Evolutionary conservation across 2,797 vertebrate species (phyloP), one percentile per base, ranked within the genome.

Genomic region (Scarus forsteni): DNA sequence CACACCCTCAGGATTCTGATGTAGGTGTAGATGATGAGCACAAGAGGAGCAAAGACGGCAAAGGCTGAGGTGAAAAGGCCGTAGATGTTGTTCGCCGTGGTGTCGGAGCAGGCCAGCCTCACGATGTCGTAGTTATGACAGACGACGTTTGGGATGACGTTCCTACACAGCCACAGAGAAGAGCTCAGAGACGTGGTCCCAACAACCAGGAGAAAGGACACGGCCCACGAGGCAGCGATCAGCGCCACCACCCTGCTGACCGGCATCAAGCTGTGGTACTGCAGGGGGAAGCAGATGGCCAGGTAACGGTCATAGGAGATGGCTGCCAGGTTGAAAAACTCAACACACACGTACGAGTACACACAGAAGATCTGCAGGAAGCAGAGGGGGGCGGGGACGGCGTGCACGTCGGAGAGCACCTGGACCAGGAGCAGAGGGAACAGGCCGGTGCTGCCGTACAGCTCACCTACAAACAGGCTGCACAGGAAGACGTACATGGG

Each of bases 291-390:
- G 61, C 89, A 90, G 11, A 91, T 90, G 2, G 89, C 85, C 3
- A 87, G 43, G 36, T 91, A 92, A 3, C 89, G 73, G 80, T 93
- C 90, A 10, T 90, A 91, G 3, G 87, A 84, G 87, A 92, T 92
- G 6, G 84, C 5, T 5, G 84, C 80, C 40, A 93, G 51, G 15
- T 44, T 90, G 5, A 44, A 67, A 35, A 89, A 85, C 60, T 93
- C 83, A 0, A 85, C 15, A n/a, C 39, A 27, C 7, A 1, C 89
- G 48, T 91, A 92, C 0, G 88, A 75, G 1, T 85, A 86, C 3
- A 91, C 1, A 38, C 55, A 81, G 58, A 74, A 92, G 7, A 91
- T 63, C 54, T 91, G 88, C 49, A 84, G 38, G 57, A 79, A 83
- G 43, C 89, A 75, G 0, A 18, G 1, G 0, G 44, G 8, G 34